Base-by-base conservation (phyloP, 37 sponge, comb jelly and placozoan genomes). In the Geodia barretti region DNA sequence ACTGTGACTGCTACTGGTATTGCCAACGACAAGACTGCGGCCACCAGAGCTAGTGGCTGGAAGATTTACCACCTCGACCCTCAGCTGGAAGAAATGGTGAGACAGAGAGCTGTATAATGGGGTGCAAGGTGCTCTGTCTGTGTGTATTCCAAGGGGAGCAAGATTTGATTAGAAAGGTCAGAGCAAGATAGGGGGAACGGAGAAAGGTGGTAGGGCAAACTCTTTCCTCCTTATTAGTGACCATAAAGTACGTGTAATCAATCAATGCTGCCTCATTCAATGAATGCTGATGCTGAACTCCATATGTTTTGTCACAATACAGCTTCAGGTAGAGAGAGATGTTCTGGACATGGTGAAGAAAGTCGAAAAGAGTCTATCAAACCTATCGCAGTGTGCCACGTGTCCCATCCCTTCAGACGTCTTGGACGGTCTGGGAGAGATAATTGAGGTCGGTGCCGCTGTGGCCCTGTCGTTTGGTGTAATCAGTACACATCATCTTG, bases 1-100 rank as follows among this genome's bases (percentile, higher is more conserved):
- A 60, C 33, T 0, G 3, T 61, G 30, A 60, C 82, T 8, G 35
- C 37, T 60, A 41, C 8, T 38, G 83, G 81, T 5, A 62, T 77
- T 1, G 75, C 73, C 17, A 61, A 35, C 54, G 42, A 59, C 32
- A 38, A 60, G 37, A 62, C n/a, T 24, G 32, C 71, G 1, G 59
- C 25, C 36, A 61, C 41, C 68, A 80, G 86, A 34, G 66, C 72
- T 24, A 21, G 47, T 25, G 91, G 85, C 2, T 89, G 83, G 84
- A 83, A 77, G 30, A 28, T 89, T 1, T 38, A 70, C 17, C 87
- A 43, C 39, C 62, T 87, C 24, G 30, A 3, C 37, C 8, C 69
- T 2, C 80, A 79, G 61, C 60, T 87, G 21, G 31, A 80, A 31
- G 75, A 80, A 58, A 79, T 80, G 80, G 87, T 87, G 20, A 41